Percentiles rank a stretch among this genome's conserved stretches.
phyloP scores from a whole-genome alignment of 2,113 vertebrate species.

The Columba livia region DNA sequence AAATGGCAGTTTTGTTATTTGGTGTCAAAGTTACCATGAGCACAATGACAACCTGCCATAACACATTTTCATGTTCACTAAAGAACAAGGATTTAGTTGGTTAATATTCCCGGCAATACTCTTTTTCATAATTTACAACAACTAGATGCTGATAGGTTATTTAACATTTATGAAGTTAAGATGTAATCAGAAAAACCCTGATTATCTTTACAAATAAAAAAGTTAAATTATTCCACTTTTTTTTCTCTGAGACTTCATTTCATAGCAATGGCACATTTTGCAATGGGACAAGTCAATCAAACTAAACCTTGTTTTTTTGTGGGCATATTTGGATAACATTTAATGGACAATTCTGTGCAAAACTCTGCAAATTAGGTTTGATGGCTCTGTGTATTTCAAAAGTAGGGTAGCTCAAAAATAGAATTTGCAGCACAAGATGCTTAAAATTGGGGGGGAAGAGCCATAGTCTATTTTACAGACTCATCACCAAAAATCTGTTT shows the following conservation, averaged over 20 bases:
- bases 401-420: not conserved
- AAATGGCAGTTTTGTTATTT: conserved; percentile 87
- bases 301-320: conserved; percentile 32
- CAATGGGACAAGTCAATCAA: conserved; percentile 78
- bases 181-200: conserved; percentile 97
- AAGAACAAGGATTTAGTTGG: conserved; percentile 83
- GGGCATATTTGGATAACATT: conserved; percentile 49
- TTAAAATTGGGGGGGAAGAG: not conserved
- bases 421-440: not conserved
- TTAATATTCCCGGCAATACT: conserved; percentile 95
- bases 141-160: conserved; percentile 99
- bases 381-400: conserved; percentile 46
- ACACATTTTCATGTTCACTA: conserved; percentile 82
- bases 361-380: conserved; percentile 52
- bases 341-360: conserved; percentile 54
- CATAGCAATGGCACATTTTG: conserved; percentile 75
- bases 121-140: conserved; percentile 99
- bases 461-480: not conserved
- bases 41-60: conserved; percentile 84
- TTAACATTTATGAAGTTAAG: conserved; percentile 99
- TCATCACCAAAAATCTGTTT: not conserved
- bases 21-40: conserved; percentile 80
- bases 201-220: conserved; percentile 99
- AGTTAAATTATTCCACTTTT: conserved; percentile 97
- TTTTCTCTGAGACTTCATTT: conserved; percentile 68